Percentiles rank a stretch among this genome's conserved stretches.
Evolutionary conservation across 1,140 invertebrate species (phyloP).

Genomic region (Dufourea novaeangliae): DNA sequence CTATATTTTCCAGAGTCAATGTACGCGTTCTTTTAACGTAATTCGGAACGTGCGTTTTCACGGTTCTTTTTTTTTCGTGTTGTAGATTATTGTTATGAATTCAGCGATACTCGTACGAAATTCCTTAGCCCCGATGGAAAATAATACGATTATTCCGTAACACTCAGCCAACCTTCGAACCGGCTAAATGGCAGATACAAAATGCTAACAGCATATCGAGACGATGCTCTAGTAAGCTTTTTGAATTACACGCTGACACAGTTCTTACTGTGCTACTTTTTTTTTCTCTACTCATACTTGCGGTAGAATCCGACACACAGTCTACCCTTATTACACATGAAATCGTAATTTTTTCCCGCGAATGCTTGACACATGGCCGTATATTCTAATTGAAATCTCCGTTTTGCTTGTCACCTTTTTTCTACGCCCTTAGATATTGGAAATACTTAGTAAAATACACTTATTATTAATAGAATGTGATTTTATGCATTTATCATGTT

Average conservation of each 20-base stretch:
- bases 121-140: background rate
- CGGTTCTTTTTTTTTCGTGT: background rate
- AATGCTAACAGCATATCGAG: constrained; percentile 54
- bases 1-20: background rate
- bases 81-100: background rate
- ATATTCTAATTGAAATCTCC: background rate
- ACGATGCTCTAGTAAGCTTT: constrained; percentile 45
- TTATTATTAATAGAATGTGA: too few relatives aligned
- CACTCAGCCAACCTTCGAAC: constrained; percentile 15
- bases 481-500: too few relatives aligned
- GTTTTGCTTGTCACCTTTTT: background rate
- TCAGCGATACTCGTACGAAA: background rate
- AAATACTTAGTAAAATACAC: too few relatives aligned
- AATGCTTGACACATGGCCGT: background rate
- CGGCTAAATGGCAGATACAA: constrained; percentile 39
- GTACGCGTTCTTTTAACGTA: background rate
- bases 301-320: constrained; percentile 12
- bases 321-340: background rate
- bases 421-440: background rate
- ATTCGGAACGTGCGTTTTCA: background rate
- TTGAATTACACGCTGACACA: constrained; percentile 51
- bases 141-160: constrained; percentile 30
- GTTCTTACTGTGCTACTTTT: constrained; percentile 51
- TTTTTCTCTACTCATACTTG: background rate
- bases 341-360: background rate